Evolutionary conservation across 1,140 invertebrate species (phyloP).

Genomic region (Diachasmimorpha longicaudata): DNA sequence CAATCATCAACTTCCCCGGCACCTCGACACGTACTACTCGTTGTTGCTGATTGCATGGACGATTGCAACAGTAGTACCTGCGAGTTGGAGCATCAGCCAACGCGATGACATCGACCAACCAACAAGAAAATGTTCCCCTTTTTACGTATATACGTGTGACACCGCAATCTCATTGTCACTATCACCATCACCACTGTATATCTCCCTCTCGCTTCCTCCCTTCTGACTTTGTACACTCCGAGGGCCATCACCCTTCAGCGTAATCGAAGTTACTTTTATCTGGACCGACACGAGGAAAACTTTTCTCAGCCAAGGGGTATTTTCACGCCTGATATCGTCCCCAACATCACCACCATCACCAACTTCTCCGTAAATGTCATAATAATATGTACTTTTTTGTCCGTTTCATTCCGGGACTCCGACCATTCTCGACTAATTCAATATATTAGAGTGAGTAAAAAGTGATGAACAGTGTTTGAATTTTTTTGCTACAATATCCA

Average conservation of each 20-base stretch:
- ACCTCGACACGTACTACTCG: background rate
- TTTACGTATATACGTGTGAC: background rate
- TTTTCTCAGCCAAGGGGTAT: background rate
- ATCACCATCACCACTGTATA: background rate
- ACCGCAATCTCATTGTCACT: background rate
- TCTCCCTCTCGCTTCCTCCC: background rate
- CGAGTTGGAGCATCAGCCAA: background rate
- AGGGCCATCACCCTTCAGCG: background rate
- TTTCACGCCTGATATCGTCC: conserved; percentile 15
- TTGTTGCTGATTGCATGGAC: conserved; percentile 12
- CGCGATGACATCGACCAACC: background rate
- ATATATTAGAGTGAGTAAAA: no score
- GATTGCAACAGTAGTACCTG: background rate
- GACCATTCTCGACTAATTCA: no score
- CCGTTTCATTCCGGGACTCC: no score
- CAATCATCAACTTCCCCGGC: background rate
- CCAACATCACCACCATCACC: background rate
- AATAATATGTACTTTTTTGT: background rate
- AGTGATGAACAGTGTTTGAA: no score
- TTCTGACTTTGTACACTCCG: background rate
- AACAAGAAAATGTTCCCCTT: conserved; percentile 4
- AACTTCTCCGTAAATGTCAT: background rate
- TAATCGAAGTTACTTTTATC: conserved; percentile 20
- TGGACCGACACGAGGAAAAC: background rate
- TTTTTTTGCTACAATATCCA: no score